A percentile compares a stretch with the other conserved stretches of the same genome.
Conservation (phyloP, 1,140 invertebrate genomes). For the Papilio dardanus region DNA sequence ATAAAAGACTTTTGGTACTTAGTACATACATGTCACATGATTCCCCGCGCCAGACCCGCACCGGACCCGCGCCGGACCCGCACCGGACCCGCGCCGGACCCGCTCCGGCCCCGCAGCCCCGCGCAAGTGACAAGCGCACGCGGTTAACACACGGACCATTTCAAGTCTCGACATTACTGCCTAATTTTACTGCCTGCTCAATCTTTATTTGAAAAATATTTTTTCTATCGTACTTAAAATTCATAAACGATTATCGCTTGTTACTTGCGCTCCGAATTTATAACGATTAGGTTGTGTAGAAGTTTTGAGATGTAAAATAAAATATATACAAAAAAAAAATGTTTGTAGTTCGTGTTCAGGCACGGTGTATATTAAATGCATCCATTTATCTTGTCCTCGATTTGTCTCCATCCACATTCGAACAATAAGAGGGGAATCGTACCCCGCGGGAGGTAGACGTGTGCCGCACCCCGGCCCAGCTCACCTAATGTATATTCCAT, state of each 20-base stretch:
- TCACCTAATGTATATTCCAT: slow-evolving; percentile 81
- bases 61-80: slow-evolving; percentile 42
- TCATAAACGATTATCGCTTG: slow-evolving; percentile 44
- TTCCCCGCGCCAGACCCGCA: slow-evolving; percentile 42
- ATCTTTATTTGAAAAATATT: slow-evolving; percentile 31
- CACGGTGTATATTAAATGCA: slow-evolving; percentile 65
- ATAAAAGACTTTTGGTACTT: slow-evolving; percentile 76
- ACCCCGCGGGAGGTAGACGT: too few species aligned
- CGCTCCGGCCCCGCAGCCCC: slow-evolving; percentile 45
- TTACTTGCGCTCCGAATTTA: slow-evolving; percentile 57
- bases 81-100: slow-evolving; percentile 42
- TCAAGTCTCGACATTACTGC: slow-evolving; percentile 39
- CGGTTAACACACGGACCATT: slow-evolving; percentile 31
- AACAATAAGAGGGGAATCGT: slow-evolving; percentile 70
- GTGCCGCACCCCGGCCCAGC: slow-evolving; percentile 57
- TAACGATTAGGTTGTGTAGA: slow-evolving; percentile 74
- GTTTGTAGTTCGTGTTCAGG: slow-evolving; percentile 60
- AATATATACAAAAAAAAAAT: slow-evolving; percentile 51
- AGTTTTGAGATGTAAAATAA: slow-evolving; percentile 63
- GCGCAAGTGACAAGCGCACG: slow-evolving; percentile 58
- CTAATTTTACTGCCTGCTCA: slow-evolving; percentile 38
- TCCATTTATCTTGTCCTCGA: slow-evolving; percentile 63
- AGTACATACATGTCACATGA: slow-evolving; percentile 61
- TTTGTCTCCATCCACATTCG: slow-evolving; percentile 76
- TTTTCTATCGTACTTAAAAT: slow-evolving; percentile 39